Evolutionary conservation across 2,888 invertebrate species (phyloP).

Genomic region (Drosophila anomelani): DNA sequence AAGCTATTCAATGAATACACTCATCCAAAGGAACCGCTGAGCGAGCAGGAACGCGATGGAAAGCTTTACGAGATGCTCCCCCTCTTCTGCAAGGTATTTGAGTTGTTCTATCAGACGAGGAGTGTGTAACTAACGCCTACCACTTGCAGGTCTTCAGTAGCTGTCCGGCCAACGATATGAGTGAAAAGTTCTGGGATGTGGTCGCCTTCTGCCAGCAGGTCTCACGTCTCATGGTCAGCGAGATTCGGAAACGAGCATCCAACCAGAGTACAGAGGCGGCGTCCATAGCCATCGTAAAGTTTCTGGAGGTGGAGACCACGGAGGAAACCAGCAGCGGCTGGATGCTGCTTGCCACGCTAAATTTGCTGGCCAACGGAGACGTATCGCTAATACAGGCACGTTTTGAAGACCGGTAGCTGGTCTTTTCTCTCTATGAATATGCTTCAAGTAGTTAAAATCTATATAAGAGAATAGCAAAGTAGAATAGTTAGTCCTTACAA

Average conservation of each 20-base stretch:
- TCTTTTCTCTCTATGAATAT: not conserved
- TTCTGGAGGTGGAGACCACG: constrained; percentile 97
- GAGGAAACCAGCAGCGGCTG: constrained; percentile 98
- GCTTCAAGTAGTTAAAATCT: not conserved
- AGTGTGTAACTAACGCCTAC: not conserved
- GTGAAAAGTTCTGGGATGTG: constrained; percentile 98
- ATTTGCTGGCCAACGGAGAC: constrained; percentile 96
- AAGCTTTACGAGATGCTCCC: constrained; percentile 99
- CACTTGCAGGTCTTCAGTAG: constrained; percentile 93
- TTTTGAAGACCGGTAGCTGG: no score
- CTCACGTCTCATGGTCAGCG: constrained; percentile 97
- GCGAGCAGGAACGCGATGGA: constrained; percentile 94
- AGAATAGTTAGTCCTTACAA: not conserved
- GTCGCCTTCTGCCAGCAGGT: constrained; percentile 97
- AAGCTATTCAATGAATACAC: constrained; percentile 98
- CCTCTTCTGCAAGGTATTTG: constrained; percentile 95
- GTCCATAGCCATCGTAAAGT: constrained; percentile 98
- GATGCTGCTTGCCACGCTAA: constrained; percentile 96
- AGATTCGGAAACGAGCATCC: constrained; percentile 95
- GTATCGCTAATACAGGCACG: constrained; percentile 94
- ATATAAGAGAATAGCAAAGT: not conserved
- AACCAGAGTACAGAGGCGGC: constrained; percentile 98
- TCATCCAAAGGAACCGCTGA: constrained; percentile 92
- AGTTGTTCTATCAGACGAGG: not conserved
- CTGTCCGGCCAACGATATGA: constrained; percentile 97